Evolutionary conservation across 1,140 invertebrate genomes (phyloP).

Genomic region (Cydia fagiglandana): DNA sequence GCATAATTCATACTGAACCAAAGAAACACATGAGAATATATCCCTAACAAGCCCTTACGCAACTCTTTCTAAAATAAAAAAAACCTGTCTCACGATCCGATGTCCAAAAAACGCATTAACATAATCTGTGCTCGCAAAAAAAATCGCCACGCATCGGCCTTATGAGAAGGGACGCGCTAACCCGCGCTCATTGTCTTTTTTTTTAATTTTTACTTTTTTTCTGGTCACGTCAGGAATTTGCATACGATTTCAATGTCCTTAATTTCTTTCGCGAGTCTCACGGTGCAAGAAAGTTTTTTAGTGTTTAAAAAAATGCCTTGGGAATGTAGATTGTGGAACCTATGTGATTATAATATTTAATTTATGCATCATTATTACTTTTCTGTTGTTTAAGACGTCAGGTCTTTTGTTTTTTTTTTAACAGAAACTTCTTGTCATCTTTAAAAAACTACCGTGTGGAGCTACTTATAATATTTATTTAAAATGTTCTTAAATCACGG

Average conservation of each 20-base stretch:
- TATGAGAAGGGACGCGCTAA: conserved; percentile 30
- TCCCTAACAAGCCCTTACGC: conserved; percentile 34
- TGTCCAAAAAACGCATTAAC: conserved; percentile 75
- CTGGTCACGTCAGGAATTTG: conserved; percentile 66
- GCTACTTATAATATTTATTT: too few species aligned
- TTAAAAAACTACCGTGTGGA: too few species aligned
- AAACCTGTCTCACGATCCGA: conserved; percentile 46
- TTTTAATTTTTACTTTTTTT: conserved; percentile 48
- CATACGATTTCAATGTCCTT: conserved; percentile 49
- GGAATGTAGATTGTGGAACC: neutral
- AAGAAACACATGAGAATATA: conserved; percentile 34
- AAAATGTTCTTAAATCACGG: too few species aligned
- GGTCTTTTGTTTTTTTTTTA: neutral
- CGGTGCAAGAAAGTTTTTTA: conserved; percentile 49
- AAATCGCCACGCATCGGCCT: conserved; percentile 59
- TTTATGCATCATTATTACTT: conserved; percentile 25
- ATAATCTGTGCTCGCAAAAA: conserved; percentile 66
- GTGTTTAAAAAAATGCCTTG: conserved; percentile 36
- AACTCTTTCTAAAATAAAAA: conserved; percentile 42
- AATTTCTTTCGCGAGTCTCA: conserved; percentile 69
- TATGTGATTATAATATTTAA: conserved; percentile 32
- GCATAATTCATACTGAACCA: conserved; percentile 13
- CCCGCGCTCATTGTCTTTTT: conserved; percentile 51
- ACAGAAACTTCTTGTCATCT: neutral
- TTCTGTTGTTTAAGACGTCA: neutral